Evolutionary conservation across 2,113 vertebrate species (phyloP), one percentile per base, ranked within the genome.

Genomic region (Tupaia chinensis): DNA sequence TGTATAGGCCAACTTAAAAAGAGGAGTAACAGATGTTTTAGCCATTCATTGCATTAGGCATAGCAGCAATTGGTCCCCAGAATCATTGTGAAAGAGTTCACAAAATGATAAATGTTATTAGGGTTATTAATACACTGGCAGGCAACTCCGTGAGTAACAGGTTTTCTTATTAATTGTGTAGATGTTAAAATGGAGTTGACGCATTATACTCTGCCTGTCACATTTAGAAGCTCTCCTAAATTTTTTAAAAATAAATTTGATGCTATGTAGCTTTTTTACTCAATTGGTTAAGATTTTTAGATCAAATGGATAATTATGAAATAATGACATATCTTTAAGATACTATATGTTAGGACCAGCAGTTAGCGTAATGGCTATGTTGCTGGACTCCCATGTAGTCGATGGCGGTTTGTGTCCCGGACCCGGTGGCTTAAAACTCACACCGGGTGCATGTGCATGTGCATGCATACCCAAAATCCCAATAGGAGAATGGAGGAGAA

Each of bases 1-100:
- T 60, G 32, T 61, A 63, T 74, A 63, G 34, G 27, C 20, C 76
- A 91, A 76, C 32, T 91, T 72, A 60, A 23, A 3, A 82, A 77
- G 87, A 76, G 54, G 77, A 72, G 61, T 86, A 87, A 86, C 81
- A 86, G 86, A 85, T 76, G 81, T 77, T 87, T 82, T 60, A 90
- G 22, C 27, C 68, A 89, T 89, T 89, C 66, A 66, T 22, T 80
- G 23, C n/a, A 63, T 80, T 65, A 32, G 17, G 61, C 34, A 1
- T 69, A 86, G 58, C 66, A 84, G 68, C 65, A 91, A 85, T n/a
- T 63, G 66, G 22, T 85, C 29, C 34, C 11, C 66, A 73, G 72
- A 74, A 80, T 74, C 72, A 87, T 22, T 82, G 16, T 77, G 61
- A 73, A 78, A 91, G 19, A 77, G 9, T 66, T 19, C 56, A 60